Conservation (phyloP, 2,113 vertebrate genomes). For the Limanda limanda region DNA sequence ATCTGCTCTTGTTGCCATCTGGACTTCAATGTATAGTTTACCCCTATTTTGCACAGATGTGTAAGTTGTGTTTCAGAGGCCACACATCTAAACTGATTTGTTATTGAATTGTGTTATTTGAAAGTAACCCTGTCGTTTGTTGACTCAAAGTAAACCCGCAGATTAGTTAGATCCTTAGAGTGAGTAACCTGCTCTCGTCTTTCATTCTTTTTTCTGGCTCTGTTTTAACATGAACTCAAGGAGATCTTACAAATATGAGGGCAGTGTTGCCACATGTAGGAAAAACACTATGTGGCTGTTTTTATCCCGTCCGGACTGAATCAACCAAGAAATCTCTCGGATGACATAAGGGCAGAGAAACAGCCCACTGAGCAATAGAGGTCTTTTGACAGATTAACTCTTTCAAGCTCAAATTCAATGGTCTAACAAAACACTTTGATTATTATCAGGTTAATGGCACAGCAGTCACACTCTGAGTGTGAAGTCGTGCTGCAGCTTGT, state of each 20-base stretch:
- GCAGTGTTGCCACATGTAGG: neutral
- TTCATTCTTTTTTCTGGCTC: neutral
- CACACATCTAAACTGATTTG: too few species aligned
- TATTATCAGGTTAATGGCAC: neutral
- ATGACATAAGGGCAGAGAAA: neutral
- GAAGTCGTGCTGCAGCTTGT: conserved; percentile 14
- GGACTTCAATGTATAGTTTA: neutral
- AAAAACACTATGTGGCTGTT: neutral
- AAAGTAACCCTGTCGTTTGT: neutral
- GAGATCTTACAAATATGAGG: neutral
- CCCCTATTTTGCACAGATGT: too few species aligned
- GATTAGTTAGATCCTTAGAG: neutral
- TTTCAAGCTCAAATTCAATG: neutral
- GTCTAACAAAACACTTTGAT: neutral
- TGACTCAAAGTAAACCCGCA: neutral
- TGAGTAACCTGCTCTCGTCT: neutral
- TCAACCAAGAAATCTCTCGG: neutral
- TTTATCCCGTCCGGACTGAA: neutral
- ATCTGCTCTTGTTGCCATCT: too few species aligned
- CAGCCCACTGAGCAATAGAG: neutral
- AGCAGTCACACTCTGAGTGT: neutral
- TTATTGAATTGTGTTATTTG: neutral
- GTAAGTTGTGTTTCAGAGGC: too few species aligned
- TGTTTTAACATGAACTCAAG: neutral
- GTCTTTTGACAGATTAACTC: neutral